Conservation (phyloP, 2,797 vertebrate genomes). For the Mormyrus proboscirostris region DNA sequence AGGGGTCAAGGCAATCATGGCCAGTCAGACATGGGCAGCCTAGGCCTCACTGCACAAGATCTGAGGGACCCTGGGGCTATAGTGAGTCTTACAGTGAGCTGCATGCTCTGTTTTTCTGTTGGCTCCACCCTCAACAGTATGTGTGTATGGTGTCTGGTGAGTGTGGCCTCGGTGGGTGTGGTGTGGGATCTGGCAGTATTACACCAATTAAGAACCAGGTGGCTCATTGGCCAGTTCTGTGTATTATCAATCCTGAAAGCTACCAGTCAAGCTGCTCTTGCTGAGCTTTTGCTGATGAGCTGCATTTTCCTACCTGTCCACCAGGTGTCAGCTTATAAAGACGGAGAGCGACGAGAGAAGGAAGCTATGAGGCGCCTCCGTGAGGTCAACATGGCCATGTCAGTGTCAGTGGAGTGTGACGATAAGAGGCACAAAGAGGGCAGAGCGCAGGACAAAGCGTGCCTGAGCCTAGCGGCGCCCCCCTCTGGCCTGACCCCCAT, state of each 20-base stretch:
- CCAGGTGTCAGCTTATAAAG: constrained; percentile 87
- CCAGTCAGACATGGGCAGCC: constrained; percentile 74
- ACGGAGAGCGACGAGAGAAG: constrained; percentile 87
- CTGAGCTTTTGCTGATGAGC: background rate
- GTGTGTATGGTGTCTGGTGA: background rate
- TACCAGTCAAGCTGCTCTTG: background rate
- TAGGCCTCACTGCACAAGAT: constrained; percentile 87
- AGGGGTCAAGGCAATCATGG: constrained; percentile 46
- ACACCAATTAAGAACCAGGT: background rate
- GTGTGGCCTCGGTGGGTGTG: background rate
- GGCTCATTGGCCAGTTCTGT: background rate
- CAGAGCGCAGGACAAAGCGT: constrained; percentile 46
- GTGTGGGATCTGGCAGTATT: background rate
- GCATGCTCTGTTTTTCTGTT: background rate
- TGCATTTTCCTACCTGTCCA: background rate
- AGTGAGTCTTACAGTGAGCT: constrained; percentile 57
- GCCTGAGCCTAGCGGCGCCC: constrained; percentile 38
- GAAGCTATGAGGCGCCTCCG: constrained; percentile 77
- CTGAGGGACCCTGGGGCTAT: constrained; percentile 89
- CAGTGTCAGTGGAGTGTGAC: constrained; percentile 53
- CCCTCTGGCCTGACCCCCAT: constrained; percentile 39
- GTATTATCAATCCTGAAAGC: background rate
- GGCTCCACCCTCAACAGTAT: background rate
- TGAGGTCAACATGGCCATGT: constrained; percentile 67
- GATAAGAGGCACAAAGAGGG: constrained; percentile 44